Conservation (phyloP, 2,113 vertebrate species). For the Gasterosteus aculeatus region DNA sequence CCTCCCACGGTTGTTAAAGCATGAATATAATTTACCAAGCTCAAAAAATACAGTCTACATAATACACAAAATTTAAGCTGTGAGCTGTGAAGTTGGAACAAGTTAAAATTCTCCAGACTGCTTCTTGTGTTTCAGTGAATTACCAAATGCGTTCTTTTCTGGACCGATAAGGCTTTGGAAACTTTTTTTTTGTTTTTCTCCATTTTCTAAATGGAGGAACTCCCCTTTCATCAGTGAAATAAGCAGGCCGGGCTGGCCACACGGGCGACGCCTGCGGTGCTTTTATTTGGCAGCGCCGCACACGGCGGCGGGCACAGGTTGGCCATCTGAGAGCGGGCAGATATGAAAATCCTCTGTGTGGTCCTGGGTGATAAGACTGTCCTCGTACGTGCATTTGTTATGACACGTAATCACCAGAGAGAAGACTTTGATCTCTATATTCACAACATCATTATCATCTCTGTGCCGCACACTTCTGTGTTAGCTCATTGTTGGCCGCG, state of each 20-base stretch:
- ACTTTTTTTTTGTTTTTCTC: slow-evolving; percentile 27
- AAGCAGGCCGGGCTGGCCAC: slow-evolving; percentile 49
- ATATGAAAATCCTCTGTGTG: slow-evolving; percentile 75
- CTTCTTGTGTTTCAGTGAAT: slow-evolving; percentile 49
- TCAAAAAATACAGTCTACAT: background rate
- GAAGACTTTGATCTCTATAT: slow-evolving; percentile 76
- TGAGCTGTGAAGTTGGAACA: slow-evolving; percentile 41
- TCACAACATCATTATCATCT: slow-evolving; percentile 74
- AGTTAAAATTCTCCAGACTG: slow-evolving; percentile 38
- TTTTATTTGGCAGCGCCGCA: slow-evolving; percentile 67
- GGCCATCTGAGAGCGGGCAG: slow-evolving; percentile 75
- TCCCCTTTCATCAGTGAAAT: slow-evolving; percentile 65
- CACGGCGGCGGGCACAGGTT: slow-evolving; percentile 61
- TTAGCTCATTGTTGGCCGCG: slow-evolving; percentile 55
- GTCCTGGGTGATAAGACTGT: slow-evolving; percentile 77
- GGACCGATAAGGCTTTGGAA: slow-evolving; percentile 48
- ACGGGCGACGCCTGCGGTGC: slow-evolving; percentile 57
- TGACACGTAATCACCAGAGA: slow-evolving; percentile 65
- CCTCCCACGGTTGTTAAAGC: slow-evolving; percentile 18
- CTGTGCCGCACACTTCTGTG: slow-evolving; percentile 54
- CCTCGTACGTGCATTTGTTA: slow-evolving; percentile 68
- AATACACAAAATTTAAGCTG: slow-evolving; percentile 6
- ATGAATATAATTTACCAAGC: slow-evolving; percentile 33
- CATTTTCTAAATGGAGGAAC: slow-evolving; percentile 41
- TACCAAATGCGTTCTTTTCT: slow-evolving; percentile 44